Base-by-base conservation (phyloP, 2,888 invertebrate species). In the Exocentrus adspersus region DNA sequence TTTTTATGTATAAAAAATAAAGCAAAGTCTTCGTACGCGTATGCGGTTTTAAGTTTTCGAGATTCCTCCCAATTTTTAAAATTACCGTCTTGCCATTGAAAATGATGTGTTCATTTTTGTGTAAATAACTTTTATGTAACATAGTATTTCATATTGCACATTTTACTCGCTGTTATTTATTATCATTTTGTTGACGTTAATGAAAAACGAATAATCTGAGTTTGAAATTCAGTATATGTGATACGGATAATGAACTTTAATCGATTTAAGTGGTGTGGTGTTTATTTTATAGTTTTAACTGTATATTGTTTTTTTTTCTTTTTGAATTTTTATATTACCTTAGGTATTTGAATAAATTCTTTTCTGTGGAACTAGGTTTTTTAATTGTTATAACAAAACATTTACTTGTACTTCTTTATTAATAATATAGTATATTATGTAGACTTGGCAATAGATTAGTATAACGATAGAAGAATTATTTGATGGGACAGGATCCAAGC, bases 181-280 rank as follows among this genome's bases (percentile, higher is more conserved):
- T 68, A 60, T 62, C 62, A 60, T 48, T 43, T 50, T 28, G 54
- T 12, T 62, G 51, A 52, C 52, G 52, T 56, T 61, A 56, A 52
- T 59, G 59, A 57, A 45, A 57, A 60, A 64, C 60, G 53, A 32
- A 60, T 52, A 61, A 61, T 41, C 64, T 64, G 64, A 62, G 41
- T 43, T 41, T 50, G 10, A 19, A 53, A 52, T 62, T 67, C 64
- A 64, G 64, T n/a, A n/a, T 58, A 62, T 68, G 67, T 68, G 67
- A 68, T 68, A 68, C 59, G 37, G 60, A 64, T 30, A 42, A 43
- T 63, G 60, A 62, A 16, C 46, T 19, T 52, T 46, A 61, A 60
- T 62, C 32, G 32, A 41, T 62, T 67, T 67, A 64, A 51, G 5
- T 54, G 67, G 67, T 68, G 67, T 68, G 67, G 64, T 67, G 56